A percentile compares a stretch with the other conserved stretches of the same genome.
phyloP scores from a whole-genome alignment of 1,140 invertebrate species.

The Meloidogyne chitwoodi region DNA sequence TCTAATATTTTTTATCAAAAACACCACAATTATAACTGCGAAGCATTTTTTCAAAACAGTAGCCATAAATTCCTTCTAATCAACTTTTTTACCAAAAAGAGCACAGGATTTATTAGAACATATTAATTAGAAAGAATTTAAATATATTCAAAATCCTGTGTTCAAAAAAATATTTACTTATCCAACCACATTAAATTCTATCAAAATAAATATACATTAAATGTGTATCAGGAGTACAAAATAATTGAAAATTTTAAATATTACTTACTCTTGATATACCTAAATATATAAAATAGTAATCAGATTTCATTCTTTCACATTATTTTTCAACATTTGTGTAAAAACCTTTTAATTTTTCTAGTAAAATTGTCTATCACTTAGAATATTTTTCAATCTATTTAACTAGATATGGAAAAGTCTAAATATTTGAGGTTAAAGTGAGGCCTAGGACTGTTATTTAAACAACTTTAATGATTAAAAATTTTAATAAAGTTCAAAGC shows the following conservation, averaged over 20 bases:
- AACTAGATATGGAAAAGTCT: too few relatives aligned
- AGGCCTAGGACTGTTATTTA: too few relatives aligned
- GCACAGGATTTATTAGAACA: background rate
- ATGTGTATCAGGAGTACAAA: too few relatives aligned
- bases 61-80: background rate
- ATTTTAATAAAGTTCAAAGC: too few relatives aligned
- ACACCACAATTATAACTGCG: background rate
- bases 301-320: background rate
- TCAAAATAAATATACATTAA: background rate
- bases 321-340: background rate
- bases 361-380: background rate
- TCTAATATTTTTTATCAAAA: background rate
- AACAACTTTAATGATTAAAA: too few relatives aligned
- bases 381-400: too few relatives aligned
- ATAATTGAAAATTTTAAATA: too few relatives aligned
- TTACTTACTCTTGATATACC: background rate
- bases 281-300: background rate
- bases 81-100: background rate
- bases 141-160: background rate
- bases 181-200: background rate
- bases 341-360: background rate
- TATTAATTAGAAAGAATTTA: background rate
- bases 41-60: background rate
- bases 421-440: too few relatives aligned
- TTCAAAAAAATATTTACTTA: background rate